These are phyloP conservation scores for Albula glossodonta DNA, from an alignment of 2,113 vertebrate species.

Conservation along the genomic window DNA sequence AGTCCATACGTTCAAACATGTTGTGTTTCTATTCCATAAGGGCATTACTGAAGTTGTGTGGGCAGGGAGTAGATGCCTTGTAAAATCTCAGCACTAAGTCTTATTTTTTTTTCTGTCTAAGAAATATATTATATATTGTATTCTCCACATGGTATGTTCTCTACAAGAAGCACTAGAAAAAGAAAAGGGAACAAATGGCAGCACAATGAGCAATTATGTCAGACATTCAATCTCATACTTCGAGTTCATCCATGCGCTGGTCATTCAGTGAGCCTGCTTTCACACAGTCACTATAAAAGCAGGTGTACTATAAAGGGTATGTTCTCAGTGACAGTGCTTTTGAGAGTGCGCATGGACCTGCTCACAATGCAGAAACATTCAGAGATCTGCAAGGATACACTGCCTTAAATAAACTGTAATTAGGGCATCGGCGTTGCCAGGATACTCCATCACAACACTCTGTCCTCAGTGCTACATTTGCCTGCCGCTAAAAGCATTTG, in stretches of 20 bases:
- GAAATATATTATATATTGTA: conserved; percentile 10
- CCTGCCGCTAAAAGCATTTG: not conserved
- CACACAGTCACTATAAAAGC: not conserved
- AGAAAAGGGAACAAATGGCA: not conserved
- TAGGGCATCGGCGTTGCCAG: conserved; percentile 15
- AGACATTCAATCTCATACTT: not conserved
- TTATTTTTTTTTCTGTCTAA: conserved; percentile 33
- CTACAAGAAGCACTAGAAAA: not conserved
- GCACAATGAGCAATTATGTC: not conserved
- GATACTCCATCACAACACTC: not conserved
- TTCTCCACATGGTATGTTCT: not conserved
- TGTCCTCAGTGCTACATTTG: not conserved
- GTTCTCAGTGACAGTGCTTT: not conserved
- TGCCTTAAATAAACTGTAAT: conserved; percentile 15
- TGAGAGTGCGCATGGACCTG: not conserved
- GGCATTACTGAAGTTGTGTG: too few relatives aligned
- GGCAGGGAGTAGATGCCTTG: not conserved
- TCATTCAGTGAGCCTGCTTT: not conserved
- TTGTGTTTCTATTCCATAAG: too few relatives aligned
- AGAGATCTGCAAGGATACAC: not conserved
- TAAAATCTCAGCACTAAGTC: not conserved
- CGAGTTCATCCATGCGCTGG: not conserved
- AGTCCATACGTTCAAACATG: too few relatives aligned
- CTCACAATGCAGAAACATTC: not conserved
- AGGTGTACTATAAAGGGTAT: not conserved